These are phyloP conservation scores for Tragelaphus imberbis DNA, from an alignment of 2,113 vertebrate species.

Conservation along the genomic window DNA sequence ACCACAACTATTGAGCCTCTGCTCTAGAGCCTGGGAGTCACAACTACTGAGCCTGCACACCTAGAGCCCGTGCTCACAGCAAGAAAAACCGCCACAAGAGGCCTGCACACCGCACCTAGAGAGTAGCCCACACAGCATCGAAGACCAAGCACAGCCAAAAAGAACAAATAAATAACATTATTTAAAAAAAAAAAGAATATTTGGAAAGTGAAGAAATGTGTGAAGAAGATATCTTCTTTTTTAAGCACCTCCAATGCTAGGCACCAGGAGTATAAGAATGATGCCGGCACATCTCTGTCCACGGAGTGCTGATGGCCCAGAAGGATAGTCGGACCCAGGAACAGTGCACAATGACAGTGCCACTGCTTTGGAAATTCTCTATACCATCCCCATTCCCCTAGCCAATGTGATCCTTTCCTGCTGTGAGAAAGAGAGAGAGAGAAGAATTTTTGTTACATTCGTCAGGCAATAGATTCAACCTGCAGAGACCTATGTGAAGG, in stretches of 20 bases:
- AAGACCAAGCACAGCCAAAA: background rate
- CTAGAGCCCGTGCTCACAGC: background rate
- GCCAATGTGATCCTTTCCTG: background rate
- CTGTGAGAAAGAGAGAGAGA: background rate
- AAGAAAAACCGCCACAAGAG: rapidly evolving
- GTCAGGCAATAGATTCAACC: background rate
- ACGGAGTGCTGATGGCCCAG: background rate
- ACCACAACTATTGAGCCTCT: background rate
- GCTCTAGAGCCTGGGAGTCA: background rate
- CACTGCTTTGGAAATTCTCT: background rate
- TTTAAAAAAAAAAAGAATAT: background rate
- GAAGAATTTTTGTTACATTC: background rate
- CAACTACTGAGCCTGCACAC: background rate
- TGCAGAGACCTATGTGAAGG: background rate
- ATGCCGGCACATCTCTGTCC: background rate
- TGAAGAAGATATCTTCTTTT: background rate
- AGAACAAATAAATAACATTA: background rate
- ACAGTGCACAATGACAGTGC: rapidly evolving
- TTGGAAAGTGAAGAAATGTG: background rate
- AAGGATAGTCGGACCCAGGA: too few relatives aligned
- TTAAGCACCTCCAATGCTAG: background rate
- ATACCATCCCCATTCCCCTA: too few relatives aligned
- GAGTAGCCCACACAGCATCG: rapidly evolving
- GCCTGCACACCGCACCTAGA: background rate
- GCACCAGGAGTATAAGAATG: background rate